Evolutionary conservation across 2,113 vertebrate species (phyloP).

Genomic region (Stercorarius parasiticus): DNA sequence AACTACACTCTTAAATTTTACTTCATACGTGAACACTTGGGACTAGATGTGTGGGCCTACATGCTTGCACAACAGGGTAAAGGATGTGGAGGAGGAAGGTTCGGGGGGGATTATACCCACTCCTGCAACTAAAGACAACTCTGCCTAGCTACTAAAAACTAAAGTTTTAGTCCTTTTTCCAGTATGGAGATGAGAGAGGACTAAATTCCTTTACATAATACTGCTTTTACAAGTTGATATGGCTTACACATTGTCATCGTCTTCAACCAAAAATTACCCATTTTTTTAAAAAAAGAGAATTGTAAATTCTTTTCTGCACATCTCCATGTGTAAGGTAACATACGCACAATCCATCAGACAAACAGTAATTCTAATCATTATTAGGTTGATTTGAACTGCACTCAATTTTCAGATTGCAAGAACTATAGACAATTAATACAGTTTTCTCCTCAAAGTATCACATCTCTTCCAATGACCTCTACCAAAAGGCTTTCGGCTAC

Average conservation of each 20-base stretch:
- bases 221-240: background rate
- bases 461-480: background rate
- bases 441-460: background rate
- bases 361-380: background rate
- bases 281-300: background rate
- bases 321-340: background rate
- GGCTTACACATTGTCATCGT: background rate
- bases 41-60: background rate
- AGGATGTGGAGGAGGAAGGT: background rate
- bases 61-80: background rate
- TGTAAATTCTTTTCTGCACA: background rate
- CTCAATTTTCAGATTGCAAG: background rate
- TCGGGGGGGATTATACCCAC: background rate
- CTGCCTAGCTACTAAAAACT: background rate
- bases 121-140: background rate
- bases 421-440: background rate
- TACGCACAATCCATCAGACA: background rate
- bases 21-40: fast-evolving
- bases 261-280: background rate
- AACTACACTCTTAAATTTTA: background rate
- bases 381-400: background rate
- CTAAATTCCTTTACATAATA: background rate
- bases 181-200: background rate
- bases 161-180: background rate
- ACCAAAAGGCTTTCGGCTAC: background rate